Base-by-base conservation (phyloP, 2,113 vertebrate genomes). In the Eudyptes chrysolophus region DNA sequence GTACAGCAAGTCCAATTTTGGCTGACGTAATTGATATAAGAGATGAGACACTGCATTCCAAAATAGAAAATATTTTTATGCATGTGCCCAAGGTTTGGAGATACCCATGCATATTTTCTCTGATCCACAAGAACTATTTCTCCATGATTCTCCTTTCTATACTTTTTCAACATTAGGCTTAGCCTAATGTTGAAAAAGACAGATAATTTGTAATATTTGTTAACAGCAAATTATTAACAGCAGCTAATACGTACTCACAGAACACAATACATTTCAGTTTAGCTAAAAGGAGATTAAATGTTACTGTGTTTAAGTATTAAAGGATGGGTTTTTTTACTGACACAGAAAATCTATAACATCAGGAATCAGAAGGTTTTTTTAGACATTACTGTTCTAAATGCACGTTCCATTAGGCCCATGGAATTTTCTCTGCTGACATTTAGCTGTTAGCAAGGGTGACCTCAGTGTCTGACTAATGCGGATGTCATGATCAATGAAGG, bases 341-440 rank as follows among this genome's bases (percentile, higher is more conserved):
- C 55, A 84, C 46, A 84, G 36, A 69, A 89, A 92, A 89, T 84
- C 52, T 16, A 7, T 60, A 84, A 54, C 27, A 76, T 7, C 30
- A 51, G 32, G 44, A 89, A 87, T 68, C 7, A 1, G 55, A 90
- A 90, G 14, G 18, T 5, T 16, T 82, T 85, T 92, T 68, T 61
- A 78, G 64, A 79, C 32, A 68, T 19, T 62, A 19, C 30, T 93
- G 20, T 75, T 95, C 57, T 87, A 94, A 97, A 92, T 71, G 42
- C n/a, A 71, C 75, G 42, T 90, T 89, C 57, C 44, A 68, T 93
- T 94, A 79, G 69, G 38, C 44, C 65, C 3, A 0, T 60, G 61
- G 77, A 96, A 87, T 84, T 69, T 96, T 93, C 65, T 94, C 36
- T 89, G 65, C 48, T 97, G 93, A 89, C 61, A 94, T 96, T 96